These are phyloP conservation scores for Sander vitreus DNA, from an alignment of 2,113 vertebrate genomes.

Conservation along the genomic window DNA sequence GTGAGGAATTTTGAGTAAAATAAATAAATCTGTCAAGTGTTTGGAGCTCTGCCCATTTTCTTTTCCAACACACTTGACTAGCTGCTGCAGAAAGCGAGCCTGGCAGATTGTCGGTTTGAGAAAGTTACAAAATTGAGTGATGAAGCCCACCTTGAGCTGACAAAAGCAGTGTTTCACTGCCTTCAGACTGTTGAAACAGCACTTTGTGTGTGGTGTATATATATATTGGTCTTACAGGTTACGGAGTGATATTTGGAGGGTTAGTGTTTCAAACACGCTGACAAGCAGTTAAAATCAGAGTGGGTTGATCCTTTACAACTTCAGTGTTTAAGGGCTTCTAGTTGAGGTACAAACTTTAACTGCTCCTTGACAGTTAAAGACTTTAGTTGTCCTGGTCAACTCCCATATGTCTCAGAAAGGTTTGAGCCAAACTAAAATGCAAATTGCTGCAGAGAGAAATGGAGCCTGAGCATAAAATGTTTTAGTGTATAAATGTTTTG, in stretches of 20 bases:
- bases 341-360: neutral
- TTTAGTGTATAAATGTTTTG: neutral
- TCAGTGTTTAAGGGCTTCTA: neutral
- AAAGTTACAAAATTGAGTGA: constrained; percentile 21
- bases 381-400: neutral
- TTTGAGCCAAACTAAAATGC: neutral
- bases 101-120: constrained; percentile 30
- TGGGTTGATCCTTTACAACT: neutral
- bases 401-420: neutral
- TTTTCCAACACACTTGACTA: constrained; percentile 15
- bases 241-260: neutral
- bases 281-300: constrained; percentile 21
- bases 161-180: neutral
- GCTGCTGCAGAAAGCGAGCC: constrained; percentile 1
- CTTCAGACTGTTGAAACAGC: neutral
- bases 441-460: neutral
- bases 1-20: constrained; percentile 20
- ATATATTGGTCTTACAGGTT: neutral
- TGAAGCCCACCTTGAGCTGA: constrained; percentile 29
- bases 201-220: neutral
- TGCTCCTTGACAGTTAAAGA: neutral
- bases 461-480: neutral
- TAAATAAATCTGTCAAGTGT: neutral
- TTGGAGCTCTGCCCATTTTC: constrained; percentile 36
- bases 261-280: constrained; percentile 12